phyloP scores from a whole-genome alignment of 2,888 invertebrate species.

The Dasysyrphus tricinctus region DNA sequence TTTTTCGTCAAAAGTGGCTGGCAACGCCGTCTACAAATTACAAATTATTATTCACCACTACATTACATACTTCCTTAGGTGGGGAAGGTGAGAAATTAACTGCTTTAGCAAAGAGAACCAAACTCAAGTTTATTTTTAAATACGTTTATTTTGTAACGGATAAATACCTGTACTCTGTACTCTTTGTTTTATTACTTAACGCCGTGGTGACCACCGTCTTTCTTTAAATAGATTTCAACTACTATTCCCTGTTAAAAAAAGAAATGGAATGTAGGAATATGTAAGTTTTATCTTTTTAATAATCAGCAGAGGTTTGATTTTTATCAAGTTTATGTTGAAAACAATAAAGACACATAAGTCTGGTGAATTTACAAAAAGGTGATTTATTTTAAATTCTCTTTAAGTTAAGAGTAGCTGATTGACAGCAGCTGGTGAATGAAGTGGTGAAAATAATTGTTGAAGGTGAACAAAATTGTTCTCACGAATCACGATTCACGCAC shows the following conservation, averaged over 20 bases:
- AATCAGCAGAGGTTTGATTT: neutral
- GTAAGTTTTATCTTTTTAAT: no score
- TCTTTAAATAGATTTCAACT: neutral
- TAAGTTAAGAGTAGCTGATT: neutral
- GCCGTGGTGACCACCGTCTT: no score
- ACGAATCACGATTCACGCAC: no score
- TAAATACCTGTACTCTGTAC: no score
- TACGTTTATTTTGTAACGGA: neutral
- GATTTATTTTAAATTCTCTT: neutral
- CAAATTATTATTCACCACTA: no score
- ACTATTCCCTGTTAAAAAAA: neutral
- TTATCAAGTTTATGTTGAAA: neutral
- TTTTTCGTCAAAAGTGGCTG: no score
- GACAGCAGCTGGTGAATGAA: neutral
- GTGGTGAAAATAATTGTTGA: neutral
- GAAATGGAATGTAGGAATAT: no score
- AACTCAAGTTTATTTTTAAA: neutral
- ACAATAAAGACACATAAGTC: neutral
- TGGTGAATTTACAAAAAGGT: neutral
- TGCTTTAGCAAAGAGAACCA: neutral
- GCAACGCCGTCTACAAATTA: no score
- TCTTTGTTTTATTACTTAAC: neutral
- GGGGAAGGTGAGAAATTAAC: neutral
- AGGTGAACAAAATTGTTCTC: conserved; percentile 1
- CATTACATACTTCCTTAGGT: neutral